A percentile compares a stretch with the other conserved stretches of the same genome.
Conservation (phyloP, 2,797 vertebrate genomes). For the Anabas testudineus region DNA sequence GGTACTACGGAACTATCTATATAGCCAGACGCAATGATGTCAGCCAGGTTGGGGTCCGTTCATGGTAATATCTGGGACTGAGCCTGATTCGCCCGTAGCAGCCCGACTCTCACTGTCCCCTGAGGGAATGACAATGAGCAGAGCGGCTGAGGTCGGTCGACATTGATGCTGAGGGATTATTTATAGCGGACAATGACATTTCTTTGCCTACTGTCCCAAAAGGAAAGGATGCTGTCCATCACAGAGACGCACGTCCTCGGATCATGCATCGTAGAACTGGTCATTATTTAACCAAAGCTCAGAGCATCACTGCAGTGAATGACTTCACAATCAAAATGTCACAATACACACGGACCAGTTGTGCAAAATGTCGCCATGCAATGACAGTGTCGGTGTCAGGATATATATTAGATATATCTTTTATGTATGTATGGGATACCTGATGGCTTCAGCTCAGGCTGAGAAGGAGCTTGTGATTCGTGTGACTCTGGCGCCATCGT, state of each 20-base stretch:
- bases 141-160: constrained; percentile 53
- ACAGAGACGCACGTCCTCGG: neutral
- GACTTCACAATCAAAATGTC: neutral
- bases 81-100: constrained; percentile 38
- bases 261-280: constrained; percentile 7
- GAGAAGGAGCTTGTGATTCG: constrained; percentile 16
- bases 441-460: neutral
- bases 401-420: constrained; percentile 17
- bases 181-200: constrained; percentile 32
- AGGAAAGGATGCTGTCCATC: constrained; percentile 1
- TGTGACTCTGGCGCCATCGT: constrained; percentile 82
- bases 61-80: constrained; percentile 51
- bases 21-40: constrained; percentile 84
- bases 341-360: neutral
- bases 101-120: constrained; percentile 25
- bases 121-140: constrained; percentile 46
- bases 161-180: constrained; percentile 37
- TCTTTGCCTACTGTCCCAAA: constrained; percentile 15
- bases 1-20: constrained; percentile 75
- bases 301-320: neutral
- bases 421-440: constrained; percentile 10
- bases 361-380: constrained; percentile 22
- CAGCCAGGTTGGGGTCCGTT: constrained; percentile 77
- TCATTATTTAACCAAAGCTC: neutral
- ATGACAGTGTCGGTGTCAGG: neutral